Percentiles rank a stretch among this genome's conserved stretches.
Conservation (phyloP, 2,113 vertebrate species). For the Talpa occidentalis region DNA sequence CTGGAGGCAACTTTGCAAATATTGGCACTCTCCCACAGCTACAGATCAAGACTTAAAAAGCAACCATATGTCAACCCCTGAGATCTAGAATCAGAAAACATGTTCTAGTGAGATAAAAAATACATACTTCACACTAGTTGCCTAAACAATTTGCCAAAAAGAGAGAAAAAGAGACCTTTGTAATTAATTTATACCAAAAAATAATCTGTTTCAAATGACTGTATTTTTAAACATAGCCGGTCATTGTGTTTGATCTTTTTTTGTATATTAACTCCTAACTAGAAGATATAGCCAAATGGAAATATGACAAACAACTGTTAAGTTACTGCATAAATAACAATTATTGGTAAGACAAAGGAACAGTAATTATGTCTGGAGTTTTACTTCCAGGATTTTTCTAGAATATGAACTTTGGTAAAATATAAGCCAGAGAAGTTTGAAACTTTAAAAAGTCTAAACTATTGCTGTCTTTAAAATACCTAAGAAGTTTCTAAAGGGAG, state of each 20-base stretch:
- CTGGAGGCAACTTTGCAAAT: neutral
- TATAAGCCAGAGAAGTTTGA: neutral
- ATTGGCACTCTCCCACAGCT: neutral
- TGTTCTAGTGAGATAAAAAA: neutral
- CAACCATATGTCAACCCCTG: neutral
- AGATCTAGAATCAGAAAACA: neutral
- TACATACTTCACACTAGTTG: neutral
- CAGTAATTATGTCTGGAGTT: neutral
- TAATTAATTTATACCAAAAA: neutral
- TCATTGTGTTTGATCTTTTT: neutral
- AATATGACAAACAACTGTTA: constrained; percentile 22
- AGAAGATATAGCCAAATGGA: neutral
- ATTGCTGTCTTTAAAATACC: neutral
- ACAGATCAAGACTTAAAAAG: neutral
- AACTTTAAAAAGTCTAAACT: constrained; percentile 36
- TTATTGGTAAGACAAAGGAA: constrained; percentile 15
- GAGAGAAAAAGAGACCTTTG: neutral
- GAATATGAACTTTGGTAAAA: constrained; percentile 15
- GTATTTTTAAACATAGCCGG: neutral
- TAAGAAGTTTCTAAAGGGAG: neutral
- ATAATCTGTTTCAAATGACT: constrained; percentile 4
- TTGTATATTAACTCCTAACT: constrained; percentile 10
- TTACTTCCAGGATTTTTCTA: constrained; percentile 25
- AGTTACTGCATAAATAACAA: neutral
- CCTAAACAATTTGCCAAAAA: neutral